Base-by-base conservation (phyloP, 2,888 invertebrate species). In the Plebejus argus region DNA sequence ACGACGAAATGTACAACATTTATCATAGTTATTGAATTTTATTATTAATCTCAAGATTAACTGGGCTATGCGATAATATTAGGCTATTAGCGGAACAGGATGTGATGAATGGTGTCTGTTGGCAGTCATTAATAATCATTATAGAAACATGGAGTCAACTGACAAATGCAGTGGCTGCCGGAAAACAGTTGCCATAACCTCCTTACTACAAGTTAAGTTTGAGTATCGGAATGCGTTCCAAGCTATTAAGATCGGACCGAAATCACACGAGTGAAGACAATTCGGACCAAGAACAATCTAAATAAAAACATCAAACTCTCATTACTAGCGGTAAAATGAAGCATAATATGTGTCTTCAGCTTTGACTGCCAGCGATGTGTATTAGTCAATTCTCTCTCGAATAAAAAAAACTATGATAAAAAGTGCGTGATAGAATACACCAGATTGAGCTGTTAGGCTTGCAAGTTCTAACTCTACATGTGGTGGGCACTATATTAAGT, bases 111-210 rank as follows among this genome's bases (percentile, higher is more conserved):
- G n/a, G 74, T 56, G 74, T 35, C 56, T 79, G 79, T 76, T 78
- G 56, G 56, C 76, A 77, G 76, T 76, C 79, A 79, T 79, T 79
- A 79, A 79, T 79, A 79, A 79, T 80, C 78, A 81, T 79, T 78
- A 78, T 78, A 76, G 78, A 79, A 80, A 77, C 74, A 66, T 66
- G 28, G 28, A 66, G 15, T 28, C 66, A 66, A 33, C 77, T 76
- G 80, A 81, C 76, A 79, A 79, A 45, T 77, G 77, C 76, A 76
- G 49, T 6, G 35, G 58, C 58, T 5, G 20, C 20, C 49, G 61
- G 58, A 58, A 28, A 76, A 58, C 76, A 28, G 35, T 53, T 23
- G 49, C n/a, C 53, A 75, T 53, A 53, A 6, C 53, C 53, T 18
- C 5, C 53, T 5, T 53, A 53, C 18, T 1, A 53, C 53, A 53